A percentile compares a stretch with the other conserved stretches of the same genome.
Evolutionary conservation across 1,140 invertebrate genomes (phyloP).

Genomic region (Euura saliciscinereae): DNA sequence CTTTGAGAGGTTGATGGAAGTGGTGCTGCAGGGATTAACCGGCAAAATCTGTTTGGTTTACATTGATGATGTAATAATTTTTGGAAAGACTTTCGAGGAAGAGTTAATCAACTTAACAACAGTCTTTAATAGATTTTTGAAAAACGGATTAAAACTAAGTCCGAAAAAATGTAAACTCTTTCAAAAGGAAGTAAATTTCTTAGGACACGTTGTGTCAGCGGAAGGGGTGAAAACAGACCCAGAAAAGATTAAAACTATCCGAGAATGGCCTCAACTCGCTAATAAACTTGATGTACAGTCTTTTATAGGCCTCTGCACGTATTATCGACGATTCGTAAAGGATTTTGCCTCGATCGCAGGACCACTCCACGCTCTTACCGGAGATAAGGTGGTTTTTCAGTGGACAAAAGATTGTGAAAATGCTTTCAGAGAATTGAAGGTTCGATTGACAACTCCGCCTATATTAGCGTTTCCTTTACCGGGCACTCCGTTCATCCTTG

Average conservation of each 20-base stretch:
- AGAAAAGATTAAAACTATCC: background rate
- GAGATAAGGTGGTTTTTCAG: background rate
- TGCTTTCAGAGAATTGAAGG: background rate
- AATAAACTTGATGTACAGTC: slow-evolving; percentile 19
- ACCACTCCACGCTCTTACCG: background rate
- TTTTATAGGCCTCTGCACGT: slow-evolving; percentile 21
- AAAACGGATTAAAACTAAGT: background rate
- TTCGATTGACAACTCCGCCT: background rate
- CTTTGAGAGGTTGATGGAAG: slow-evolving; percentile 33
- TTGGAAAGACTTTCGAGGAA: background rate
- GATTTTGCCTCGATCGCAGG: background rate
- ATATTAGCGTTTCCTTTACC: too few relatives aligned
- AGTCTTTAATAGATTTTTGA: background rate
- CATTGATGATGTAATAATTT: slow-evolving; percentile 13
- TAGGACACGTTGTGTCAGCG: slow-evolving; percentile 19
- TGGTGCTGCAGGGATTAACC: slow-evolving; percentile 13
- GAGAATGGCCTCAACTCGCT: slow-evolving; percentile 20
- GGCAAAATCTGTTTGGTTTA: slow-evolving; percentile 25
- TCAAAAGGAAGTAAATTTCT: background rate
- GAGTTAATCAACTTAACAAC: background rate
- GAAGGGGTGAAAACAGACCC: background rate
- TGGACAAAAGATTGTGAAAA: background rate
- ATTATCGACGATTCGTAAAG: too few relatives aligned
- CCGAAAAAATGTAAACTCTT: background rate
- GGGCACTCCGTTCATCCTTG: too few relatives aligned